These are phyloP conservation scores for Pangasianodon hypophthalmus DNA, from an alignment of 2,113 vertebrate species.

Conservation along the genomic window DNA sequence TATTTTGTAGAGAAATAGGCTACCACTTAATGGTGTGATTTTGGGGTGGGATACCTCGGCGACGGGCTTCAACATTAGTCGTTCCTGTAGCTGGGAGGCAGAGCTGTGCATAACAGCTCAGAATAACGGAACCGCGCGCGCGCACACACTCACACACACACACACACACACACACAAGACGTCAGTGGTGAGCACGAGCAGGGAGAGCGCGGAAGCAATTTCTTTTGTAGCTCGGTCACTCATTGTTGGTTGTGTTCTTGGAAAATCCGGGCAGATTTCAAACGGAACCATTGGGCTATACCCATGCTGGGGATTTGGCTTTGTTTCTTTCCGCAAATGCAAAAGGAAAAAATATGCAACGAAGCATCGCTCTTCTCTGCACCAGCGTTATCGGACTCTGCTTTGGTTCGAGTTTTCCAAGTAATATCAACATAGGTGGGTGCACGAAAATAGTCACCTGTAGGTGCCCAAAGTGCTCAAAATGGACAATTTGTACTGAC, in stretches of 20 bases:
- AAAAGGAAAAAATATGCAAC: slow-evolving; percentile 99
- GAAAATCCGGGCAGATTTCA: not conserved
- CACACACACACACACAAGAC: not conserved
- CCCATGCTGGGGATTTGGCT: slow-evolving; percentile 91
- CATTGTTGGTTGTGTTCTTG: not conserved
- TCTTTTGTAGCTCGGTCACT: not conserved
- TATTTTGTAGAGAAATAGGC: not conserved
- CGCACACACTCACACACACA: not conserved
- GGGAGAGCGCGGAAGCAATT: not conserved
- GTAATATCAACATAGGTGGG: slow-evolving; percentile 99
- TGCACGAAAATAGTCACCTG: slow-evolving; percentile 11
- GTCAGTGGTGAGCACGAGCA: not conserved
- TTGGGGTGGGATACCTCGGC: slow-evolving; percentile 13
- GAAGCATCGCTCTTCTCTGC: slow-evolving; percentile 95
- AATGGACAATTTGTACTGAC: not conserved
- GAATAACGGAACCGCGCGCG: not conserved
- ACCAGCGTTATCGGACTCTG: slow-evolving; percentile 97
- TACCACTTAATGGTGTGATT: not conserved
- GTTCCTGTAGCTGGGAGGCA: not conserved
- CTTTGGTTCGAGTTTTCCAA: slow-evolving; percentile 98
- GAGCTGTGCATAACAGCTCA: not conserved
- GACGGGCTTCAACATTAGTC: slow-evolving; percentile 17
- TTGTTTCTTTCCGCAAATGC: slow-evolving; percentile 94
- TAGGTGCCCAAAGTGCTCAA: not conserved
- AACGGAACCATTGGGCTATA: slow-evolving; percentile 62